Percentiles rank a stretch among this genome's conserved stretches.
Evolutionary conservation across 1,140 invertebrate genomes (phyloP).

Genomic region (Cepaea nemoralis): DNA sequence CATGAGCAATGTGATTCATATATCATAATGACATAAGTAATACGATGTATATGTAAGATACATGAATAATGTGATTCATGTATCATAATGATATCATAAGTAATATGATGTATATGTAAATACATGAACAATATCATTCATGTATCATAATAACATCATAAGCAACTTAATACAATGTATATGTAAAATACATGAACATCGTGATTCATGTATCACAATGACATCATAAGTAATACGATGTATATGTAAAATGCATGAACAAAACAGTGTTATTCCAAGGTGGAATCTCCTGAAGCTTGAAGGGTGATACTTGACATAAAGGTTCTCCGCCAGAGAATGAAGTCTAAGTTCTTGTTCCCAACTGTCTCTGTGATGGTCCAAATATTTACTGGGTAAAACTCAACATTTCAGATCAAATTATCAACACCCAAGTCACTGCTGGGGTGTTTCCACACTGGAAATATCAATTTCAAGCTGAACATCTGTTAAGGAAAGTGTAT

Average conservation of each 20-base stretch:
- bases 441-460: conserved; percentile 38
- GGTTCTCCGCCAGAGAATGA: not conserved
- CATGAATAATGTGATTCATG: no score
- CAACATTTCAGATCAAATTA: not conserved
- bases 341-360: not conserved
- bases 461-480: conserved; percentile 41
- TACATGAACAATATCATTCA: no score
- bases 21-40: no score
- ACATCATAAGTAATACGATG: not conserved
- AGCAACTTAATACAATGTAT: no score
- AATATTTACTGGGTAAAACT: not conserved
- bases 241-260: not conserved
- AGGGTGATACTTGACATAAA: not conserved
- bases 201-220: no score
- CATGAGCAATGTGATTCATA: no score
- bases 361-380: not conserved
- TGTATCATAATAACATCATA: no score
- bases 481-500: conserved; percentile 34
- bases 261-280: not conserved
- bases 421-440: conserved; percentile 12
- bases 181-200: no score
- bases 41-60: no score
- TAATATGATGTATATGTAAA: no score
- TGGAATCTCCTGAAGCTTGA: not conserved
- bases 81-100: no score